Evolutionary conservation across 2,113 vertebrate species (phyloP).

Genomic region (Coreoperca whiteheadi): DNA sequence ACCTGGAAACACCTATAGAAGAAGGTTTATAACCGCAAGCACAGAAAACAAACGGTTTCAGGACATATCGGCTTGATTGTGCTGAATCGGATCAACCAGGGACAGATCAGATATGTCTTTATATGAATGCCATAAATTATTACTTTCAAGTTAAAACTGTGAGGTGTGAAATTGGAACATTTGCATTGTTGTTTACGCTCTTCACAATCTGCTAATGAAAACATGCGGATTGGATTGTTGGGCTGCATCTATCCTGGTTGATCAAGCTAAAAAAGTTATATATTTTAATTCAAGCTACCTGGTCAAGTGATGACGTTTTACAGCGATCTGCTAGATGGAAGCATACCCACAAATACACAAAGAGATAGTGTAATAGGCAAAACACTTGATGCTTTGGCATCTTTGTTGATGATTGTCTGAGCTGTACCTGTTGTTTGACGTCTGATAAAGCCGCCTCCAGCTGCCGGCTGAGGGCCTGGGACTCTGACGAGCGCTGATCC

Average conservation of each 20-base stretch:
- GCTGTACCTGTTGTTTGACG: slow-evolving; percentile 87
- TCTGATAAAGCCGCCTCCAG: slow-evolving; percentile 87
- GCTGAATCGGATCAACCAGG: neutral
- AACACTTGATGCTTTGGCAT: neutral
- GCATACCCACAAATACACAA: neutral
- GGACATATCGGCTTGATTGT: neutral
- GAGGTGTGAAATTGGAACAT: neutral
- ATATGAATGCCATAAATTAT: neutral
- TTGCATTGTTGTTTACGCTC: neutral
- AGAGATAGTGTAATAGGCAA: neutral
- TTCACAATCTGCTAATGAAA: neutral
- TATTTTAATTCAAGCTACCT: too few species aligned
- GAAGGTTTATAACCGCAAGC: neutral
- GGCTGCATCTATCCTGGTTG: neutral
- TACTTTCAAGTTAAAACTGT: neutral
- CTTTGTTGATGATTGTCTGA: neutral
- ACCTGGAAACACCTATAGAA: neutral
- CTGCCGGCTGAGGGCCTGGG: slow-evolving; percentile 83
- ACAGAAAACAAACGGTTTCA: neutral
- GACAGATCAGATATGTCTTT: neutral
- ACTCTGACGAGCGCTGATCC: slow-evolving; percentile 85
- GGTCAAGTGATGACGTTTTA: too few species aligned
- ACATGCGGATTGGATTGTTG: neutral
- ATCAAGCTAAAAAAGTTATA: too few species aligned
- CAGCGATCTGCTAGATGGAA: neutral